A percentile compares a stretch with the other conserved stretches of the same genome.
These are phyloP conservation scores for Drosophila setosimentum DNA, from an alignment of 2,888 invertebrate genomes.

Conservation along the genomic window DNA sequence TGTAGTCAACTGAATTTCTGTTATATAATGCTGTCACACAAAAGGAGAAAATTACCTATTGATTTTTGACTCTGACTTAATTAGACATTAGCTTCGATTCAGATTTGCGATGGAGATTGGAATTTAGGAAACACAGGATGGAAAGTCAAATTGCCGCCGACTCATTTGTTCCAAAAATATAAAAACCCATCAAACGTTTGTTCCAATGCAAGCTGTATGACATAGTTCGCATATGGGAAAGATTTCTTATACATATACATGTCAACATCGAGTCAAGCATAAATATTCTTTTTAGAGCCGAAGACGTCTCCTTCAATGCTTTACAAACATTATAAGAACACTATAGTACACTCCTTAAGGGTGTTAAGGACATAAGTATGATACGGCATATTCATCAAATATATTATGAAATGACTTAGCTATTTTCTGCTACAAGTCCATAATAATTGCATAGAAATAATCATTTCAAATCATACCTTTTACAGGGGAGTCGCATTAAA, in stretches of 20 bases:
- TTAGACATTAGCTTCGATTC: neutral
- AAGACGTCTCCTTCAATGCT: neutral
- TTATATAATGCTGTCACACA: conserved; percentile 1
- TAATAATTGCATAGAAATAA: neutral
- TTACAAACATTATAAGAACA: neutral
- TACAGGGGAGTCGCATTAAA: neutral
- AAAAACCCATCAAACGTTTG: neutral
- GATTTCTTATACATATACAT: neutral
- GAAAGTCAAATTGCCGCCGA: neutral
- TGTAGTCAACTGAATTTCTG: neutral
- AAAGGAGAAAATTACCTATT: neutral
- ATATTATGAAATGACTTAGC: neutral
- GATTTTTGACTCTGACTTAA: neutral
- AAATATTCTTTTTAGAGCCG: neutral
- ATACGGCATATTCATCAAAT: neutral
- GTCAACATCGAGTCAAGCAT: neutral
- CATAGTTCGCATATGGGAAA: neutral
- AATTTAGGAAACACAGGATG: neutral
- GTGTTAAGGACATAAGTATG: neutral
- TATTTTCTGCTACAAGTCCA: neutral
- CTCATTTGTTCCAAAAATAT: neutral
- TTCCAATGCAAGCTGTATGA: neutral
- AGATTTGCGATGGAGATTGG: neutral
- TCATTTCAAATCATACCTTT: neutral
- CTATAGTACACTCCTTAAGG: neutral